Base-by-base conservation (phyloP, 2,888 invertebrate species). In the Philereme vetulata region DNA sequence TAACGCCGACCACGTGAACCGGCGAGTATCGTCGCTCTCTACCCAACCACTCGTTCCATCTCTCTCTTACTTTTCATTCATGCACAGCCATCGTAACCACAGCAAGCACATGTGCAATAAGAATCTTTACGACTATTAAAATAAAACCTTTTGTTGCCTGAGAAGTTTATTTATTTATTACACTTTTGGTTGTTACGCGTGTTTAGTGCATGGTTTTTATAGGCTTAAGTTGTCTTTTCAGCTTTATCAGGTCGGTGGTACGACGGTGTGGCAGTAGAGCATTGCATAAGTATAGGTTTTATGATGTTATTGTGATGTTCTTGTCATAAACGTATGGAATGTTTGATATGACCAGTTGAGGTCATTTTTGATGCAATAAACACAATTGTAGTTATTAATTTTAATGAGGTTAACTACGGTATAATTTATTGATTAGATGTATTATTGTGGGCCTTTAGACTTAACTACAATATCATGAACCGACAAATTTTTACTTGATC, bases 201-300 rank as follows among this genome's bases (percentile, higher is more conserved):
- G 89, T 92, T 92, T 93, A 92, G 92, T 89, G 92, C 91, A 90
- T 89, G 90, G 88, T 89, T 92, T 93, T 93, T 93, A 90, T 90
- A 89, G 88, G 90, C 89, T 86, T 87, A 86, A 91, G 86, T 88
- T 90, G 91, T 90, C 92, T 92, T 92, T 92, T 92, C 92, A 91
- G 92, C 90, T 93, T 92, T 92, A 92, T 92, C 92, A 91, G 91
- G 92, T 88, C 86, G 87, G 82, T 80, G 81, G 90, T 89, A 85
- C 85, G 88, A 80, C 87, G 86, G 92, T 91, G 90, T 84, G 91
- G 88, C 88, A 89, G 85, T 90, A 84, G 90, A 88, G 86, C 90
- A 90, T 90, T 90, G 91, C 90, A 91, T 92, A 90, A 90, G 88
- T 90, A 90, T 90, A 86, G 88, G 82, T 88, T 92, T 91, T 88